Percentiles rank a stretch among this genome's conserved stretches.
Conservation (phyloP, 2,888 invertebrate genomes). For the Lamellibrachia satsuma region DNA sequence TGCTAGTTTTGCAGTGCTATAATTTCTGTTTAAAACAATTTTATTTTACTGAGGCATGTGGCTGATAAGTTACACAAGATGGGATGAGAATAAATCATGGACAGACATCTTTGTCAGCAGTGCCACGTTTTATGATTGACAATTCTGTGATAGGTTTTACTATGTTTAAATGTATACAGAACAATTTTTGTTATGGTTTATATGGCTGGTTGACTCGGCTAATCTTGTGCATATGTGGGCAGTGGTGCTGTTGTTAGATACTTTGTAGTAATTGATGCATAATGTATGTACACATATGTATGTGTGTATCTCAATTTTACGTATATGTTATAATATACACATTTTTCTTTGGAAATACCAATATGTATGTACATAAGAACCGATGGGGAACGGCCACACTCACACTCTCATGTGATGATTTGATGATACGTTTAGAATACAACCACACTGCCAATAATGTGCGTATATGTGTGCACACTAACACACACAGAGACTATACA, state of each 20-base stretch:
- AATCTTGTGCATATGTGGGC: not conserved
- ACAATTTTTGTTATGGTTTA: not conserved
- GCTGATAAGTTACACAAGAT: not conserved
- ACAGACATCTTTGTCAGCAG: not conserved
- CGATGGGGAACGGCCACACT: too few relatives aligned
- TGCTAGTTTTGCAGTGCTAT: not conserved
- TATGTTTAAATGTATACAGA: not conserved
- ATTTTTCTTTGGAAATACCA: not conserved
- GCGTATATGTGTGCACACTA: too few relatives aligned
- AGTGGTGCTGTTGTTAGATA: not conserved
- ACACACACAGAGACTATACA: too few relatives aligned
- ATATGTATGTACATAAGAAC: not conserved
- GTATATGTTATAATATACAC: not conserved
- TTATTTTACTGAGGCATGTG: too few relatives aligned
- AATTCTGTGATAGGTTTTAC: not conserved
- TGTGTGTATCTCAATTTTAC: not conserved
- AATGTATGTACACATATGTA: too few relatives aligned
- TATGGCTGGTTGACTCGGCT: not conserved
- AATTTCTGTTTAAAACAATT: not conserved
- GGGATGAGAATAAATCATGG: not conserved
- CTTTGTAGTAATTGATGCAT: too few relatives aligned
- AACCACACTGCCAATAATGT: too few relatives aligned
- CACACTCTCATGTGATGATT: too few relatives aligned
- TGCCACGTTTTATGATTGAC: not conserved
- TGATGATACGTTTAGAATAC: too few relatives aligned